Evolutionary conservation across 2,797 vertebrate genomes (phyloP).

Genomic region (Buphagus erythrorhynchus): DNA sequence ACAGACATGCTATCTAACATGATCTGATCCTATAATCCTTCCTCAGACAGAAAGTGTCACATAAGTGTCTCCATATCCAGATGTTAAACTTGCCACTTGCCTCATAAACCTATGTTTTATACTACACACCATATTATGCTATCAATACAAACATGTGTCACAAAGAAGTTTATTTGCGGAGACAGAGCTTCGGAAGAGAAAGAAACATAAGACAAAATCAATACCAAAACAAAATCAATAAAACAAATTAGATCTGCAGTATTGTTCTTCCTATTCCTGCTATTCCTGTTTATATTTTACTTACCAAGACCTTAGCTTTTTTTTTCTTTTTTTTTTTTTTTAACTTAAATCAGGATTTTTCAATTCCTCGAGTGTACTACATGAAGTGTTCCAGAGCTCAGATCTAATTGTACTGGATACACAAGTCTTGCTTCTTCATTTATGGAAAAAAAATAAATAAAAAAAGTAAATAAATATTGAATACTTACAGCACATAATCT

Average conservation of each 20-base stretch:
- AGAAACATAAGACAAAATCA: constrained; percentile 11
- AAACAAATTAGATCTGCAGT: background rate
- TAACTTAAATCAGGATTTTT: background rate
- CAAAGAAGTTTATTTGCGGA: background rate
- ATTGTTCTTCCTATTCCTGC: background rate
- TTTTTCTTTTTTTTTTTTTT: background rate
- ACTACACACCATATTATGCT: background rate
- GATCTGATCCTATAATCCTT: background rate
- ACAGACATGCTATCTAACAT: background rate
- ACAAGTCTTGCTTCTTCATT: background rate
- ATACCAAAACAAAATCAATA: constrained; percentile 20
- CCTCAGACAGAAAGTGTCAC: background rate
- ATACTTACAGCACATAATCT: background rate
- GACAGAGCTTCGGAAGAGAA: background rate
- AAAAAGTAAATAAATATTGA: background rate
- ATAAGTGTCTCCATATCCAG: background rate
- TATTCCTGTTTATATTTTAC: background rate
- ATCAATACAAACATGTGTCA: background rate
- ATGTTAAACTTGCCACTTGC: background rate
- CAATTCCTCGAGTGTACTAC: background rate
- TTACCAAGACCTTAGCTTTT: background rate
- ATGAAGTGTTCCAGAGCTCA: background rate
- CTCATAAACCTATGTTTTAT: background rate
- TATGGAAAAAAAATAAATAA: background rate
- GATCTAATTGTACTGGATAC: background rate